These are phyloP conservation scores for Aegithalos caudatus DNA, from an alignment of 2,113 vertebrate species.

Conservation along the genomic window DNA sequence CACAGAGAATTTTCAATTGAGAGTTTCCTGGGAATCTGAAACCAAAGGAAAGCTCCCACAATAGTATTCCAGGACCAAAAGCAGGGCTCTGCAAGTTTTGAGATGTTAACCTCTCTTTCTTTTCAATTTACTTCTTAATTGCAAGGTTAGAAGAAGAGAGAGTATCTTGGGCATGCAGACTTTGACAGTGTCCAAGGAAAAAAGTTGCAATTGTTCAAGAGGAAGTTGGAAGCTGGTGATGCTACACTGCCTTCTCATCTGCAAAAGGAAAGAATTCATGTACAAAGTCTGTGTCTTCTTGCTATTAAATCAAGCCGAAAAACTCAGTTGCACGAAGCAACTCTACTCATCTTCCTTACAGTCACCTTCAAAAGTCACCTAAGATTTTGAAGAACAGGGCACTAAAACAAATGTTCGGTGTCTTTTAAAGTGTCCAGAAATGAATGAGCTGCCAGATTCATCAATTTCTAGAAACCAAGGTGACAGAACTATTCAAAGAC, in stretches of 20 bases:
- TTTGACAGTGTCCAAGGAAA: not conserved
- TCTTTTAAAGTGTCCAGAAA: slow-evolving; percentile 36
- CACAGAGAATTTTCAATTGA: not conserved
- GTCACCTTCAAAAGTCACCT: slow-evolving; percentile 52
- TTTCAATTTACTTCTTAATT: slow-evolving; percentile 22
- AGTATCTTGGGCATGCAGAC: not conserved
- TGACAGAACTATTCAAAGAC: slow-evolving; percentile 56
- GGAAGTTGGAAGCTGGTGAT: not conserved
- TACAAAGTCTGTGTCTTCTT: not conserved
- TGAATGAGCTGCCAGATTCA: slow-evolving; percentile 49
- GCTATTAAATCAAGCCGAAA: slow-evolving; percentile 19
- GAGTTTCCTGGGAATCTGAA: not conserved
- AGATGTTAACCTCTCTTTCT: not conserved
- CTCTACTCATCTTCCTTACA: slow-evolving; percentile 14
- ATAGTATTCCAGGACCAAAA: not conserved
- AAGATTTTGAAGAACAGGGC: slow-evolving; percentile 29
- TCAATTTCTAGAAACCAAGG: slow-evolving; percentile 50
- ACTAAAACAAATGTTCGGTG: slow-evolving; percentile 45
- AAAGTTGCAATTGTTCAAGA: not conserved
- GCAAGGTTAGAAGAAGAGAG: not conserved
- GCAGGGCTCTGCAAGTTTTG: not conserved
- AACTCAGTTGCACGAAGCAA: not conserved
- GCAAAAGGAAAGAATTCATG: not conserved
- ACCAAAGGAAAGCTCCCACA: not conserved
- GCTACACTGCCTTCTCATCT: not conserved